Conservation (phyloP, 2,113 vertebrate genomes). For the Salvelinus namaycush region DNA sequence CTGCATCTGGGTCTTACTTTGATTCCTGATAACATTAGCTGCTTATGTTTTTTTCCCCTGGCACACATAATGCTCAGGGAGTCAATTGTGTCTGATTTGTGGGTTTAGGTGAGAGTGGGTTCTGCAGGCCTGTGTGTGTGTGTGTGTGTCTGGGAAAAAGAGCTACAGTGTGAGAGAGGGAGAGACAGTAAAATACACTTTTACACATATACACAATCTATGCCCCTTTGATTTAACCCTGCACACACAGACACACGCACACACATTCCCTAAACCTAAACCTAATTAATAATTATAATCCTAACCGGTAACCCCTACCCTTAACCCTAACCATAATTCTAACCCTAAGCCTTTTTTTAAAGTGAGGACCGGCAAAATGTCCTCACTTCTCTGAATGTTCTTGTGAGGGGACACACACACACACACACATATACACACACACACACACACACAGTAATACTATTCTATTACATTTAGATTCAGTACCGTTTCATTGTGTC, state of each 20-base stretch:
- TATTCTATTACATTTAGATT: too few relatives aligned
- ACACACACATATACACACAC: too few relatives aligned
- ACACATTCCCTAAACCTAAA: slow-evolving; percentile 11
- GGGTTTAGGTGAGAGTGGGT: slow-evolving; percentile 22
- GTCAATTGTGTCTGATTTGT: slow-evolving; percentile 3
- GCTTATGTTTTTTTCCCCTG: slow-evolving; percentile 40
- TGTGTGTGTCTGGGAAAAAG: not conserved
- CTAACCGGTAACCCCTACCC: slow-evolving; percentile 21
- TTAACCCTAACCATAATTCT: too few relatives aligned
- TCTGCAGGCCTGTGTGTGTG: not conserved
- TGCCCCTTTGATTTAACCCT: too few relatives aligned
- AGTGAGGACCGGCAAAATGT: too few relatives aligned
- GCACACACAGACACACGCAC: slow-evolving; percentile 12
- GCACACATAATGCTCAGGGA: not conserved
- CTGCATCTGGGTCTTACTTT: too few relatives aligned
- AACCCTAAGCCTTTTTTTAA: too few relatives aligned
- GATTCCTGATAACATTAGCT: slow-evolving; percentile 11
- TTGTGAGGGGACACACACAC: too few relatives aligned
- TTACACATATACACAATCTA: too few relatives aligned
- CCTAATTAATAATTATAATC: not conserved
- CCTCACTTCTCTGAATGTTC: too few relatives aligned
- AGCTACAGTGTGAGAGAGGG: not conserved
- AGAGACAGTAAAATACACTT: too few relatives aligned
- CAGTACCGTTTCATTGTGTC: slow-evolving; percentile 51
- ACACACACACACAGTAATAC: too few relatives aligned